Base-by-base conservation (phyloP, 2,888 invertebrate species). In the Phasia obesa region DNA sequence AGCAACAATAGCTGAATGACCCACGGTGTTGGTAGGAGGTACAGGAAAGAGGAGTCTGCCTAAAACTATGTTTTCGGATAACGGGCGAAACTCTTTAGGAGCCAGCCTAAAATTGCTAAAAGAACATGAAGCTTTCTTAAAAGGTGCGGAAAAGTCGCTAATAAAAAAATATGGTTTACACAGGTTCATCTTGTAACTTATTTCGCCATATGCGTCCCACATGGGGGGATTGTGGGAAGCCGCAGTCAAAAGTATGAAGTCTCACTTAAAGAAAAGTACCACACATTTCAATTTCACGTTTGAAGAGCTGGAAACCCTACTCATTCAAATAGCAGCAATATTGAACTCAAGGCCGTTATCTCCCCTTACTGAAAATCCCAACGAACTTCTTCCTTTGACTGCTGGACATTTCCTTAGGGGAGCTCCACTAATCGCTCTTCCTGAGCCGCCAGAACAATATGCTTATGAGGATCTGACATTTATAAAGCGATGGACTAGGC, bases 241-340 rank as follows among this genome's bases (percentile, higher is more conserved):
- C 27, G 27, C 27, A 27, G 27, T 27, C 27, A 27, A 27, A 27
- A 27, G 27, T 27, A 27, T 27, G 6, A 27, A 27, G 27, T 27
- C 17, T 17, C 44, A n/a, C 25, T n/a, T 62, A 1, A 62, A 47
- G 21, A 62, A 44, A n/a, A 4, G 25, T 15, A 42, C 47, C 0
- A n/a, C 7, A 15, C 23, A 42, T 11, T 25, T 21, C 15, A 62
- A 15, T 3, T 55, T 74, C n/a, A 55, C 64, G 2, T 74, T 55
- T 21, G 55, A 74, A 64, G 64, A 74, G 19, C 27, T 74, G 6
- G 23, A 27, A 0, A 74, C 74, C 11, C 21, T 65, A 9, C 23
- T 64, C 1, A 23, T 31, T 11, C 55, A 55, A 23, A 69, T 53
- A 27, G 27, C 3, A 27, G 27, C 27, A 27, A 27, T 27, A 27